A percentile compares a stretch with the other conserved stretches of the same genome.
These are phyloP conservation scores for Drosophila baimaii DNA, from an alignment of 1,140 invertebrate species.

Conservation along the genomic window DNA sequence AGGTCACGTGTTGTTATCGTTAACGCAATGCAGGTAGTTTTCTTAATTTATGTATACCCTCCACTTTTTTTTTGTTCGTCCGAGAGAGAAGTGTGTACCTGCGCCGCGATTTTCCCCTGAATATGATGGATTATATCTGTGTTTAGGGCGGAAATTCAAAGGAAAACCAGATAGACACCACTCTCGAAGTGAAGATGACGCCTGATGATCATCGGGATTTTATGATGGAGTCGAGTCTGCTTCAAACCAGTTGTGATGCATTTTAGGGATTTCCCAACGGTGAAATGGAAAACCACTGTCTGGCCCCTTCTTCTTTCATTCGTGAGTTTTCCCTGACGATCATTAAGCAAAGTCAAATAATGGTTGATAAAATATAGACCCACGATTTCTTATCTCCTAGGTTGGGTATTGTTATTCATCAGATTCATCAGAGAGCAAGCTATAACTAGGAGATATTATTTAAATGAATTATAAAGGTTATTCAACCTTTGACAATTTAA, in stretches of 20 bases:
- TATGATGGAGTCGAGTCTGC: constrained; percentile 44
- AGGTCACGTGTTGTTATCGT: constrained; percentile 74
- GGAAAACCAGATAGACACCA: constrained; percentile 47
- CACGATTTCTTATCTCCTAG: not conserved
- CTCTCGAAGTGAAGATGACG: constrained; percentile 36
- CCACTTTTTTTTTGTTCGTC: constrained; percentile 30
- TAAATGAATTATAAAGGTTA: not conserved
- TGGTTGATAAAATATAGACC: constrained; percentile 7
- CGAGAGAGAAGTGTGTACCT: constrained; percentile 42
- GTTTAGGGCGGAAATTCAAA: constrained; percentile 67
- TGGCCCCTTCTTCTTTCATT: constrained; percentile 1
- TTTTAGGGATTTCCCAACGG: constrained; percentile 16
- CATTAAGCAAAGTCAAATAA: constrained; percentile 26
- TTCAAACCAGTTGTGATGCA: constrained; percentile 66
- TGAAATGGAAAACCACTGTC: constrained; percentile 23
- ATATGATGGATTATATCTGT: constrained; percentile 70
- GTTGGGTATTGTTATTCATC: too few relatives aligned
- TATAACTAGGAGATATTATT: too few relatives aligned
- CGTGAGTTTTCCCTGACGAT: not conserved
- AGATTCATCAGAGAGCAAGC: not conserved
- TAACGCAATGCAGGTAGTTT: constrained; percentile 68
- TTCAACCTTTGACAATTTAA: not conserved
- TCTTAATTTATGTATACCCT: constrained; percentile 49
- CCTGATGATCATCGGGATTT: constrained; percentile 59
- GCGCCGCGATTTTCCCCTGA: constrained; percentile 65